Conservation (phyloP, 2,797 vertebrate genomes). For the Thunnus albacares region DNA sequence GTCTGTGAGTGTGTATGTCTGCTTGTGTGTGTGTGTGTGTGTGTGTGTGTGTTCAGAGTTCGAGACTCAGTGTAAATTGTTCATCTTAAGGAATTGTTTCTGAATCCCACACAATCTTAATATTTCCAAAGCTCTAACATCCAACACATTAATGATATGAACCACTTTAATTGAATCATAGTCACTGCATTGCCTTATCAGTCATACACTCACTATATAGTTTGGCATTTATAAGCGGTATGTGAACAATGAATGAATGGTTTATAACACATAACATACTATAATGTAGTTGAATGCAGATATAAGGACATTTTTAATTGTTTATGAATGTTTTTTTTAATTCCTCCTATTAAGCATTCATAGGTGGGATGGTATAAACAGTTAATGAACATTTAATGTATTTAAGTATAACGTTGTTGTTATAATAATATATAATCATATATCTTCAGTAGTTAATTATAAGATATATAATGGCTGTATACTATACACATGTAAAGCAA, state of each 20-base stretch:
- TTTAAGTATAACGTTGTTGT: neutral
- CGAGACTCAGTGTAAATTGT: slow-evolving; percentile 10
- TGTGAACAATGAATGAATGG: slow-evolving; percentile 16
- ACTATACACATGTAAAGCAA: slow-evolving; percentile 3
- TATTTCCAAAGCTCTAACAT: slow-evolving; percentile 27
- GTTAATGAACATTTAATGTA: slow-evolving; percentile 4
- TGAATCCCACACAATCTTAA: slow-evolving; percentile 6
- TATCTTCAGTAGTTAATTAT: neutral
- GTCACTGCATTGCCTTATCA: slow-evolving; percentile 74
- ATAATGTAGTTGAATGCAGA: slow-evolving; percentile 23
- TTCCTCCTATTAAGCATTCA: too few species aligned
- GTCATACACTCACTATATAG: slow-evolving; percentile 23
- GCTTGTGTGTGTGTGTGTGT: slow-evolving; percentile 31
- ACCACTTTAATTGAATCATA: slow-evolving; percentile 41
- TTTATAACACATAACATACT: slow-evolving; percentile 6
- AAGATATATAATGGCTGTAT: too few species aligned
- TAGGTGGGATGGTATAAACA: neutral
- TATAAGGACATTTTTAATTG: neutral
- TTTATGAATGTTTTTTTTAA: neutral
- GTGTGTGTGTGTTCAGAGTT: slow-evolving; percentile 31
- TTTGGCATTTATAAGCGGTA: slow-evolving; percentile 2
- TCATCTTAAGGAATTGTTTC: slow-evolving; percentile 13
- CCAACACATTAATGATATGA: slow-evolving; percentile 20
- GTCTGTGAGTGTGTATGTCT: slow-evolving; percentile 19
- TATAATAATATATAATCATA: neutral